Evolutionary conservation across 2,797 vertebrate genomes (phyloP), one percentile per base, ranked within the genome.

Genomic region (Prunella strophiata): DNA sequence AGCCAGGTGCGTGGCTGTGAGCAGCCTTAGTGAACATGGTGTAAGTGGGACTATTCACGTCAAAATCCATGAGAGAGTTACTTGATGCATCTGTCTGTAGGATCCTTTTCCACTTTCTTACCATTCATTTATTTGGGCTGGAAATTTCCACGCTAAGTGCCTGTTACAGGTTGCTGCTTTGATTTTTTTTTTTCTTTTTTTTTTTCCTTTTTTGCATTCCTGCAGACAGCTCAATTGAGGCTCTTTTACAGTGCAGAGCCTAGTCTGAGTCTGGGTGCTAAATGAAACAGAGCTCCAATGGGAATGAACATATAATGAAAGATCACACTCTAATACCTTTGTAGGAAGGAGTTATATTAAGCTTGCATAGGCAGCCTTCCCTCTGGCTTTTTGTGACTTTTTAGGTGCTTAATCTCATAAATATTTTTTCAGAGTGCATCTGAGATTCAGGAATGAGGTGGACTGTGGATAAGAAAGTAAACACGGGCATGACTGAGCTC

Each of bases 391-490:
- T 83, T 70, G 40, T 79, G 81, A 89, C 34, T 79, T 78, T 85
- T 85, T 63, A 76, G 75, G 82, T 91, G 32, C 54, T 87, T 91
- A 87, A 85, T 93, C 79, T 80, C 70, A 52, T 88, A 84, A 77
- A 83, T 74, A 34, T 19, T 50, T 38, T 91, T 93, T 92, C 22
- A 68, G 54, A 71, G 34, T 72, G 54, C 4, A 3, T 40, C 47
- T 76, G 66, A 88, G 72, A 55, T 54, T 85, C 48, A n/a, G 42
- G 72, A 63, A 14, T 63, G 67, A 52, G 74, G 45, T 68, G 51
- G 29, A 58, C 66, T 81, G 66, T 68, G 73, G n/a, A 19, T 63
- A 45, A 73, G 40, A 73, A 82, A 54, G 38, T 70, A 70, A 89
- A 93, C 26, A 48, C 4, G 4, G 77, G 48, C 50, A 59, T 59